These are phyloP conservation scores for Drosophila ogumai DNA, from an alignment of 1,140 invertebrate genomes.

Conservation along the genomic window DNA sequence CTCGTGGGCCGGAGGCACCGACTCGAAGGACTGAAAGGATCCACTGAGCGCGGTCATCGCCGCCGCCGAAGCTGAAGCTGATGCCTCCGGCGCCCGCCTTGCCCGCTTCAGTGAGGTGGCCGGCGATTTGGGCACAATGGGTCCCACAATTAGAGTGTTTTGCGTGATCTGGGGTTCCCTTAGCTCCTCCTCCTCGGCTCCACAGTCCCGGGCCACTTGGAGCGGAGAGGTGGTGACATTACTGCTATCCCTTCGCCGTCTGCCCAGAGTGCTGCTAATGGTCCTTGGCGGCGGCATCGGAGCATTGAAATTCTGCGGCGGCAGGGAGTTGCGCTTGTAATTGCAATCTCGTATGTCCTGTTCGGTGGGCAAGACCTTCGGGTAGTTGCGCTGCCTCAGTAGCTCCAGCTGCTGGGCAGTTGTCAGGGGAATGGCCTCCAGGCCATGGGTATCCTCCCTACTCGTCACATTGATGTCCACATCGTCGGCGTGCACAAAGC, in stretches of 20 bases:
- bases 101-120: constrained; percentile 52
- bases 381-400: constrained; percentile 91
- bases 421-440: constrained; percentile 82
- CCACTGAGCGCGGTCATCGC: constrained; percentile 51
- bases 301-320: constrained; percentile 84
- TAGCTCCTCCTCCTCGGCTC: constrained; percentile 68
- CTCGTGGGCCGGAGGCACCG: constrained; percentile 69
- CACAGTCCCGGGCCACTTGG: constrained; percentile 84
- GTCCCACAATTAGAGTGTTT: constrained; percentile 86
- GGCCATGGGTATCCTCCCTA: constrained; percentile 73
- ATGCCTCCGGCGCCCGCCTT: constrained; percentile 3
- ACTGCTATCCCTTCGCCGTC: constrained; percentile 72
- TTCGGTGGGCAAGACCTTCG: constrained; percentile 90
- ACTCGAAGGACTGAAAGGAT: constrained; percentile 76
- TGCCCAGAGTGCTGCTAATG: constrained; percentile 86
- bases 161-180: constrained; percentile 85
- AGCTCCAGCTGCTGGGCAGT: constrained; percentile 90
- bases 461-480: constrained; percentile 91
- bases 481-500: constrained; percentile 85
- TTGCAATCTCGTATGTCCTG: constrained; percentile 47
- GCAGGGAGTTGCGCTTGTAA: constrained; percentile 72
- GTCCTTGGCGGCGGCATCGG: constrained; percentile 86
- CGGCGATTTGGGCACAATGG: constrained; percentile 85
- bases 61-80: not conserved
- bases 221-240: constrained; percentile 85